Evolutionary conservation across 2,888 invertebrate species (phyloP), one percentile per base, ranked within the genome.

Genomic region (Philereme transversata): DNA sequence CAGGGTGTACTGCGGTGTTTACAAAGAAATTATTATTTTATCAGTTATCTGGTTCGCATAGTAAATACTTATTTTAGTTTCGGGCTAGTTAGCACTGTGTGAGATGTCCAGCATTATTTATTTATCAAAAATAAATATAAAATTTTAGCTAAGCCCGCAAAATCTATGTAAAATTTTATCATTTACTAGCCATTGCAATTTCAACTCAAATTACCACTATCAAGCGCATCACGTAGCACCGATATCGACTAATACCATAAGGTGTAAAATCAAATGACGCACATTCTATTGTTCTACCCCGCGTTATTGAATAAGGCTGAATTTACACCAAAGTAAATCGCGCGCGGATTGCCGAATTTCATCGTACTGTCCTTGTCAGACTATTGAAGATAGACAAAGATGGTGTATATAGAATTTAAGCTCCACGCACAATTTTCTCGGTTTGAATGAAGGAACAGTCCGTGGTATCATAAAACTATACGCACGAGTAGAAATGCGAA

Each of bases 381-480:
- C 43, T 54, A 5, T n/a, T 44, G 3, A 3, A 4, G 11, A 51
- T 36, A 54, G 54, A 58, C n/a, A 54, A 7, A 51, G 54, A 62
- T 35, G 38, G 10, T n/a, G 36, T 22, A 5, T 7, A 33, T 4
- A 5, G 5, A 10, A 36, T 40, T 22, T 53, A 53, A 7, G 50
- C 38, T 11, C 5, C 4, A 47, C 43, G 62, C 54, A 57, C 36
- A 53, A 50, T 38, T 51, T 47, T 40, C 10, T 55, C 38, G 58
- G 62, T 64, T 34, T 53, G 38, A 57, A 51, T 54, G 43, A n/a
- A 51, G 38, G 35, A 56, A 47, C 40, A 67, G 66, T 71, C 22
- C 65, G 75, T 70, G 73, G 78, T 76, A 76, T 79, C 75, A 80
- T 78, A 79, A 79, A 81, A 78, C 77, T 78, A 74, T 74, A 79